phyloP scores from a whole-genome alignment of 2,797 vertebrate genomes.

The Tragopan temminckii region DNA sequence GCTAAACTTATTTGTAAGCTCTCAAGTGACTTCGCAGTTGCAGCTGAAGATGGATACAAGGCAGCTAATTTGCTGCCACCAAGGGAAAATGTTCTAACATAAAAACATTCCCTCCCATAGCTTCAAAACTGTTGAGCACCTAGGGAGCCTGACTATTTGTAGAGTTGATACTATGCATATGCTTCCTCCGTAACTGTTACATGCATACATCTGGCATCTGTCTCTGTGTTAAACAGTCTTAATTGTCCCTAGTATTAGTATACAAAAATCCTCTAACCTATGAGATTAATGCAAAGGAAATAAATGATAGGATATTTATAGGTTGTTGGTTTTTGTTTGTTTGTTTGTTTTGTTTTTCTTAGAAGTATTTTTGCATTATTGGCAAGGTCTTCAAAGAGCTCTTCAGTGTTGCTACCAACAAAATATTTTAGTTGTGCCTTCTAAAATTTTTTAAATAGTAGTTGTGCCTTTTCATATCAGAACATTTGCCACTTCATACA shows the following conservation, averaged over 20 bases:
- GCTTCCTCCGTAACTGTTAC: constrained; percentile 68
- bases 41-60: constrained; percentile 72
- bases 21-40: constrained; percentile 61
- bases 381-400: neutral
- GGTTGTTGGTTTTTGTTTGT: neutral
- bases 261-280: constrained; percentile 38
- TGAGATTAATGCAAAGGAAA: constrained; percentile 9
- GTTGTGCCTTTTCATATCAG: neutral
- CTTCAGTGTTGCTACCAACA: neutral
- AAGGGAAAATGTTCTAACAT: constrained; percentile 78
- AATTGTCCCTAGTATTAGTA: constrained; percentile 51
- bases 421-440: constrained; percentile 38
- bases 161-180: constrained; percentile 72
- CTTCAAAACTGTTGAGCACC: constrained; percentile 70
- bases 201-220: constrained; percentile 61
- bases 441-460: constrained; percentile 46
- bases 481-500: neutral
- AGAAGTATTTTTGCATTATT: neutral
- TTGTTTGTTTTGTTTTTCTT: neutral
- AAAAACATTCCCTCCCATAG: constrained; percentile 77
- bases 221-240: constrained; percentile 68
- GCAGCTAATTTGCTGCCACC: constrained; percentile 78
- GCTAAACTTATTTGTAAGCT: constrained; percentile 64
- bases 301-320: neutral
- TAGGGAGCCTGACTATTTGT: constrained; percentile 68